Conservation (phyloP, 1,140 invertebrate genomes). For the Brachionus koreanus region DNA sequence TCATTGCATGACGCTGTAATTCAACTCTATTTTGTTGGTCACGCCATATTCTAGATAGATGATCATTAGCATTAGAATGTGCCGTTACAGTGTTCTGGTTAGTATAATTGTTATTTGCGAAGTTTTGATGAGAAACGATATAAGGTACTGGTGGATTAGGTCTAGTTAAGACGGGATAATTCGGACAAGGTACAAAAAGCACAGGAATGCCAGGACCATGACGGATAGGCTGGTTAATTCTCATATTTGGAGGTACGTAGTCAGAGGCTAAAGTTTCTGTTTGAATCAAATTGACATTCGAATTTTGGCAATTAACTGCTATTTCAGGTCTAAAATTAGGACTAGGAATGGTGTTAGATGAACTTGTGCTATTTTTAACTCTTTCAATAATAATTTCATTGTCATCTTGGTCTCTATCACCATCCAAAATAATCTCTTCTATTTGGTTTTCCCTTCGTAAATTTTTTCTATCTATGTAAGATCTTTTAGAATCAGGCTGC, state of each 20-base stretch:
- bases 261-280: neutral
- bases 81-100: neutral
- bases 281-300: neutral
- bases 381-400: neutral
- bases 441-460: neutral
- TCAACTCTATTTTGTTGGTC: slow-evolving; percentile 27
- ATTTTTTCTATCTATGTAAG: neutral
- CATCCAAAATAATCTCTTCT: neutral
- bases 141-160: neutral
- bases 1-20: slow-evolving; percentile 1
- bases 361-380: neutral
- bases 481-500: neutral
- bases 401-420: neutral
- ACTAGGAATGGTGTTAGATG: neutral
- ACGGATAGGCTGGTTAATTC: neutral
- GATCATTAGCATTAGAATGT: neutral
- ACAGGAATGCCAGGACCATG: neutral
- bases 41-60: slow-evolving; percentile 6
- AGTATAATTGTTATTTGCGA: neutral
- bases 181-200: neutral
- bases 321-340: neutral
- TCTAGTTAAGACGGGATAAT: neutral
- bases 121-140: neutral
- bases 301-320: neutral
- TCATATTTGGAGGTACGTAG: neutral